phyloP scores from a whole-genome alignment of 1,140 invertebrate genomes.

The Paramacrobiotus metropolitanus region DNA sequence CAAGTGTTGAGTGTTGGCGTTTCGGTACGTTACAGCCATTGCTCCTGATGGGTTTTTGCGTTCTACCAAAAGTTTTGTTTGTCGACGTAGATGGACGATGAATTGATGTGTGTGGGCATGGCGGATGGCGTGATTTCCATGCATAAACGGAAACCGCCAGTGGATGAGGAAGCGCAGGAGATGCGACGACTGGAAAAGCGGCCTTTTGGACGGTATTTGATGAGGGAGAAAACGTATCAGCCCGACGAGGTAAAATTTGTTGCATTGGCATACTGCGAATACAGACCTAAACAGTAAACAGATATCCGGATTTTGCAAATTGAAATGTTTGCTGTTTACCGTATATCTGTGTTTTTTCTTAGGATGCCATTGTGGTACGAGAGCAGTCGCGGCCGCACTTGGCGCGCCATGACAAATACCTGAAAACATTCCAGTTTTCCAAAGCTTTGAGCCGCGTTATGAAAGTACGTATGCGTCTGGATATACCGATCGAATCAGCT shows the following conservation, averaged over 20 bases:
- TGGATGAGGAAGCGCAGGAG: constrained; percentile 16
- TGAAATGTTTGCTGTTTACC: background rate
- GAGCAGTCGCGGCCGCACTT: constrained; percentile 16
- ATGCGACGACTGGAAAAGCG: constrained; percentile 16
- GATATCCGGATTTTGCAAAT: background rate
- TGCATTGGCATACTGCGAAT: background rate
- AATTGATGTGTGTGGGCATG: constrained; percentile 64
- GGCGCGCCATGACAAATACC: constrained; percentile 34
- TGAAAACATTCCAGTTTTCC: constrained; percentile 55
- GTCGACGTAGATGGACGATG: constrained; percentile 39
- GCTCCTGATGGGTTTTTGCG: background rate
- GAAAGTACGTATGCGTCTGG: constrained; percentile 17
- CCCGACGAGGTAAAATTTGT: constrained; percentile 13
- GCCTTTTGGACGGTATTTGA: constrained; percentile 13
- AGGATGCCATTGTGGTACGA: constrained; percentile 18
- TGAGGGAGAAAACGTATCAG: constrained; percentile 11
- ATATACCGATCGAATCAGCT: too few species aligned
- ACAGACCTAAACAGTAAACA: constrained; percentile 1
- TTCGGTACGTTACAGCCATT: constrained; percentile 31
- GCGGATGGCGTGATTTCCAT: constrained; percentile 73
- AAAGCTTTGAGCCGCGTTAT: constrained; percentile 53
- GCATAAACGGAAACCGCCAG: constrained; percentile 35
- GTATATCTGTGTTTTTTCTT: constrained; percentile 10
- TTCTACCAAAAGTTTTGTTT: constrained; percentile 6
- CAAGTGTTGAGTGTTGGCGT: constrained; percentile 60